Percentiles rank a stretch among this genome's conserved stretches.
Conservation (phyloP, 2,113 vertebrate genomes). For the Cyprinodon brontotheroides region DNA sequence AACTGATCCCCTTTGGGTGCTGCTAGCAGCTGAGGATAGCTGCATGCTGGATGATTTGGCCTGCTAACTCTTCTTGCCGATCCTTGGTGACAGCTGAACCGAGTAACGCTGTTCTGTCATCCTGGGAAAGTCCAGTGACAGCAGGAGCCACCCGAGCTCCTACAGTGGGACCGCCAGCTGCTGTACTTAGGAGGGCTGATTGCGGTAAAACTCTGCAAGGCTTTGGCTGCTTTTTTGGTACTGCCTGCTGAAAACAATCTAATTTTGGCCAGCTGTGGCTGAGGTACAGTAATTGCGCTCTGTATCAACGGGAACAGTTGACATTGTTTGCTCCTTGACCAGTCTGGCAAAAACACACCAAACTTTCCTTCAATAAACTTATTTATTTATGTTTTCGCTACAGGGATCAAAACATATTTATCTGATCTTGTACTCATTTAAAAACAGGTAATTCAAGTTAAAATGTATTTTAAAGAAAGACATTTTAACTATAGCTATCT, state of each 20-base stretch:
- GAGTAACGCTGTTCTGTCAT: conserved; percentile 51
- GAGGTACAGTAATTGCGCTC: conserved; percentile 54
- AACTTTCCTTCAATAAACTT: conserved; percentile 17
- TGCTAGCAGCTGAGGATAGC: conserved; percentile 75
- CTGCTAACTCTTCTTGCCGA: conserved; percentile 50
- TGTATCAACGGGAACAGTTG: conserved; percentile 38
- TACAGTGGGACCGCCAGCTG: conserved; percentile 61
- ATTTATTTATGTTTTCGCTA: conserved; percentile 9
- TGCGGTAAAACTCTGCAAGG: conserved; percentile 55
- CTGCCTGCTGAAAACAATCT: conserved; percentile 49
- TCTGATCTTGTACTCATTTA: not conserved
- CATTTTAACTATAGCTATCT: not conserved
- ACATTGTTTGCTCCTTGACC: conserved; percentile 27
- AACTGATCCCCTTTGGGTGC: conserved; percentile 52
- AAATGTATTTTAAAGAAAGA: conserved; percentile 10
- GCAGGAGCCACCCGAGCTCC: conserved; percentile 60
- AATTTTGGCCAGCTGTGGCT: conserved; percentile 50
- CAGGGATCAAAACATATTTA: not conserved
- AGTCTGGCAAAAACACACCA: conserved; percentile 33
- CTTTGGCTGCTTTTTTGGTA: conserved; percentile 58
- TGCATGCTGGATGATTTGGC: conserved; percentile 62
- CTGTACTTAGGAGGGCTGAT: conserved; percentile 50
- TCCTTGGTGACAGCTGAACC: conserved; percentile 73
- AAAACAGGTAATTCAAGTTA: not conserved
- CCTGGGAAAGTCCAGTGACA: conserved; percentile 68